Evolutionary conservation across 2,888 invertebrate genomes (phyloP).

Genomic region (Cynaeus angustus): DNA sequence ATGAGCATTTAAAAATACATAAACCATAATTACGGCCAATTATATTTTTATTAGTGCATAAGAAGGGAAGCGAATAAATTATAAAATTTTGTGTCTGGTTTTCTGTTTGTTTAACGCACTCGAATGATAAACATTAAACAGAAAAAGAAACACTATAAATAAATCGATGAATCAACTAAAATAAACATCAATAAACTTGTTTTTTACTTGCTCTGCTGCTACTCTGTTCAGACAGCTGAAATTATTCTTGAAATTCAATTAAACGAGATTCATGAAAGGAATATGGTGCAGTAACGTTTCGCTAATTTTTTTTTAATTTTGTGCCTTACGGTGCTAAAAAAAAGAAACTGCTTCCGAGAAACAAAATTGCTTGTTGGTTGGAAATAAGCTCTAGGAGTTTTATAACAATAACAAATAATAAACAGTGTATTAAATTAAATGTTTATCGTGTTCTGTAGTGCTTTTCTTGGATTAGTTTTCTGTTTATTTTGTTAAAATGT

Average conservation of each 20-base stretch:
- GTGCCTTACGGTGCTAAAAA: too few species aligned
- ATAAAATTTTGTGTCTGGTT: constrained; percentile 20
- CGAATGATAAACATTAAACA: constrained; percentile 43
- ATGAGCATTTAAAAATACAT: constrained; percentile 49
- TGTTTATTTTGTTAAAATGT: too few species aligned
- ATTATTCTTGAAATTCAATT: not conserved
- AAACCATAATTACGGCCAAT: constrained; percentile 45
- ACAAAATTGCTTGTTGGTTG: too few species aligned
- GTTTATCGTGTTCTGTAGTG: too few species aligned
- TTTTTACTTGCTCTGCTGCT: constrained; percentile 8
- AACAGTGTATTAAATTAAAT: too few species aligned
- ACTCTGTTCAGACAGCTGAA: not conserved
- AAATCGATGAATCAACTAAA: constrained; percentile 44
- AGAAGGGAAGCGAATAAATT: constrained; percentile 26
- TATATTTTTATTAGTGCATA: constrained; percentile 44
- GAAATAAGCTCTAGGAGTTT: too few species aligned
- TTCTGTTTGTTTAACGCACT: constrained; percentile 41
- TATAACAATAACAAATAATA: too few species aligned
- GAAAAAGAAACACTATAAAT: constrained; percentile 41
- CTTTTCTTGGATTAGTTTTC: too few species aligned
- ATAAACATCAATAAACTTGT: constrained; percentile 41
- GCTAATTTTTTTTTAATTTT: too few species aligned
- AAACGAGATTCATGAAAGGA: not conserved
- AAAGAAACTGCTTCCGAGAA: too few species aligned
- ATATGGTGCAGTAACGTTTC: not conserved